These are phyloP conservation scores for Hypolimnas misippus DNA, from an alignment of 2,888 invertebrate species.

Conservation along the genomic window DNA sequence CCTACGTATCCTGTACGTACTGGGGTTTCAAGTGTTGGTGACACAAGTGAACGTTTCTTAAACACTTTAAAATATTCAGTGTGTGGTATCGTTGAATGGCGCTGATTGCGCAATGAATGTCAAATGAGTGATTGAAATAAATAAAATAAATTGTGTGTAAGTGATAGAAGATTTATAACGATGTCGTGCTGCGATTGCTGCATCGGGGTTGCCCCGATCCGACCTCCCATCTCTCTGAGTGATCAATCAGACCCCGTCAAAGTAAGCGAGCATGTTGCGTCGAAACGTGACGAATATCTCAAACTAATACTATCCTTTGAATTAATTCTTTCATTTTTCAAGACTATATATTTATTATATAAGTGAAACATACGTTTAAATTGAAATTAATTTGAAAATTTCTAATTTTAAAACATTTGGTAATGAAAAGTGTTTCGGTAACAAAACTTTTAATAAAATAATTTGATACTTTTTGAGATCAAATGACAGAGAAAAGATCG, in stretches of 20 bases:
- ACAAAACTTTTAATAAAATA: neutral
- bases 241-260: constrained; percentile 90
- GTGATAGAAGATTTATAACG: constrained; percentile 52
- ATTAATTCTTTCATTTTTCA: no score
- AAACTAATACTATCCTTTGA: no score
- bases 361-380: no score
- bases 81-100: constrained; percentile 46
- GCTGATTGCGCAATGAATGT: constrained; percentile 69
- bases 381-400: neutral
- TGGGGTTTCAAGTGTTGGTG: constrained; percentile 27
- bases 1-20: neutral
- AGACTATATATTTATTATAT: no score
- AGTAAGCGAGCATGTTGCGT: constrained; percentile 82
- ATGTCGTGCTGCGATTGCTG: constrained; percentile 88
- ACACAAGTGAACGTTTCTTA: constrained; percentile 23
- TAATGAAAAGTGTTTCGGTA: neutral
- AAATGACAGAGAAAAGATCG: constrained; percentile 8
- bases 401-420: neutral
- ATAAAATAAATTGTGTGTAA: constrained; percentile 54
- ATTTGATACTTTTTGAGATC: neutral
- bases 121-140: constrained; percentile 49
- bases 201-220: constrained; percentile 87
- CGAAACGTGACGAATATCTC: constrained; percentile 25
- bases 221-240: constrained; percentile 89
- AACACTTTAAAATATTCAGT: constrained; percentile 6